Percentiles rank a stretch among this genome's conserved stretches.
Evolutionary conservation across 2,797 vertebrate genomes (phyloP).

Genomic region (Pipistrellus kuhlii): DNA sequence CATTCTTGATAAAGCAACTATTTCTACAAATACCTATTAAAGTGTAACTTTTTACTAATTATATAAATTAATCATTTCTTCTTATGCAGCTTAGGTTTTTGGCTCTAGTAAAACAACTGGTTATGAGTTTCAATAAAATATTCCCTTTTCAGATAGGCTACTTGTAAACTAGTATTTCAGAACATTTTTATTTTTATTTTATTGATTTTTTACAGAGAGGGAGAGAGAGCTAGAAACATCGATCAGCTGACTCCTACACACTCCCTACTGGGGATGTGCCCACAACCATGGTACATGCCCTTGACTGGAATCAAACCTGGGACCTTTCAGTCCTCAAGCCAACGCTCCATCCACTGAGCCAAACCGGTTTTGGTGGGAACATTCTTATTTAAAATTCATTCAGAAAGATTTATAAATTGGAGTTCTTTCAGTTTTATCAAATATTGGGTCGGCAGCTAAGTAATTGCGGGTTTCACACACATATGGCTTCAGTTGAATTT

Average conservation of each 20-base stretch:
- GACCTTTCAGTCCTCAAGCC: too few species aligned
- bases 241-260: too few species aligned
- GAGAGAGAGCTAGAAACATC: too few species aligned
- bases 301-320: too few species aligned
- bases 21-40: slow-evolving; percentile 7
- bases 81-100: background rate
- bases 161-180: background rate
- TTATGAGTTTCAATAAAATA: slow-evolving; percentile 41
- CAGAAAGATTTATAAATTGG: slow-evolving; percentile 29
- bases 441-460: too few species aligned
- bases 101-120: background rate
- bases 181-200: too few species aligned
- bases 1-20: background rate
- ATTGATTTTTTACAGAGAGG: too few species aligned
- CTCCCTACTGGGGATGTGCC: too few species aligned
- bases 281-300: too few species aligned
- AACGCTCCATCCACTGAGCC: too few species aligned
- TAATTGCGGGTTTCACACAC: too few species aligned
- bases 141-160: background rate
- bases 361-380: background rate
- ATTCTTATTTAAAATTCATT: slow-evolving; percentile 15
- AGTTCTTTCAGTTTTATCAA: slow-evolving; percentile 3
- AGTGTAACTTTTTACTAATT: slow-evolving; percentile 39
- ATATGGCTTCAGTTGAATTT: too few species aligned
- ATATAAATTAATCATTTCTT: slow-evolving; percentile 17